These are phyloP conservation scores for Scomber colias DNA, from an alignment of 2,113 vertebrate genomes.

Conservation along the genomic window DNA sequence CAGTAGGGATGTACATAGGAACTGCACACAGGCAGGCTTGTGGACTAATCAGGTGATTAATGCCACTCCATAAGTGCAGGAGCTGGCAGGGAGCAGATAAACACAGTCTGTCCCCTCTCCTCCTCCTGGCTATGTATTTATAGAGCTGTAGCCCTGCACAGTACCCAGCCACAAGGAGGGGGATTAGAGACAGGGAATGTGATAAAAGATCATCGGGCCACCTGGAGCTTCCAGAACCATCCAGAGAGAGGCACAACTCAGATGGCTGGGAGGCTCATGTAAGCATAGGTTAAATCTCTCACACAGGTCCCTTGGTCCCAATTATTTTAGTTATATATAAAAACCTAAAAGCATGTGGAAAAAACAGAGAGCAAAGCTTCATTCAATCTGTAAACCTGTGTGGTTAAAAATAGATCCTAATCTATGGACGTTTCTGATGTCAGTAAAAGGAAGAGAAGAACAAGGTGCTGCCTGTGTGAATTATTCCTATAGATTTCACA, in stretches of 20 bases:
- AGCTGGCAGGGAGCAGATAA: conserved; percentile 78
- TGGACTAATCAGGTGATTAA: conserved; percentile 82
- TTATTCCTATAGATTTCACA: conserved; percentile 22
- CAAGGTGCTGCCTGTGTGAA: background rate
- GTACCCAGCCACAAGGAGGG: conserved; percentile 59
- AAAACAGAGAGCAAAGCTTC: background rate
- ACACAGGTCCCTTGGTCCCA: background rate
- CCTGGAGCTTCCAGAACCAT: conserved; percentile 65
- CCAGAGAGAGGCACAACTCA: conserved; percentile 33
- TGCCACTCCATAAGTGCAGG: conserved; percentile 78
- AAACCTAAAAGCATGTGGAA: background rate
- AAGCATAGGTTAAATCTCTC: conserved; percentile 22
- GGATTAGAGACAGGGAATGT: conserved; percentile 71
- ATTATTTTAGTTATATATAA: conserved; percentile 12
- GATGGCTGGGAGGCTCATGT: background rate
- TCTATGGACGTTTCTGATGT: background rate
- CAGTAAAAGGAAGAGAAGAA: background rate
- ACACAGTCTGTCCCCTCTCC: conserved; percentile 75
- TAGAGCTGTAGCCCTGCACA: conserved; percentile 62
- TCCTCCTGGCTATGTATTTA: conserved; percentile 73
- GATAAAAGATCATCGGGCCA: conserved; percentile 74
- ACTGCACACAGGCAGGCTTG: conserved; percentile 56
- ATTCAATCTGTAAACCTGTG: background rate
- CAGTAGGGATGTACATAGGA: conserved; percentile 67
- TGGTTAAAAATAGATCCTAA: conserved; percentile 1